Percentiles rank a stretch among this genome's conserved stretches.
These are phyloP conservation scores for Chauna torquata DNA, from an alignment of 2,113 vertebrate genomes.

Conservation along the genomic window DNA sequence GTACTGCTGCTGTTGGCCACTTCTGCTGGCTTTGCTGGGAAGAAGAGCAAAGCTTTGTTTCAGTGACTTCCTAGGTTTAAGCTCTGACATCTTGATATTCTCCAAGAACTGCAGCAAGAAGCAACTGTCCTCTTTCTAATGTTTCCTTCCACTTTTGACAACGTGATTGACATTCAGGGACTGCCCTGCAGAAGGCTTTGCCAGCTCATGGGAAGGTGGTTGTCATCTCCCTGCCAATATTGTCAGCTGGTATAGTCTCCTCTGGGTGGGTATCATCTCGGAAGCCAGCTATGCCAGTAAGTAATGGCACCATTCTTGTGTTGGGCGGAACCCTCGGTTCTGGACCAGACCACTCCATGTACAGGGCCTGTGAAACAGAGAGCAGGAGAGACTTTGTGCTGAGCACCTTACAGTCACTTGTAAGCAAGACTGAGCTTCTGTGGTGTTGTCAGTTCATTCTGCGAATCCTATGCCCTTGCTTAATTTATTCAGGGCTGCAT, in stretches of 20 bases:
- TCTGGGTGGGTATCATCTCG: background rate
- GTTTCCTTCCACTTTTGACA: background rate
- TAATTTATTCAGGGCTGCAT: background rate
- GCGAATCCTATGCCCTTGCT: background rate
- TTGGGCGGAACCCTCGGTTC: background rate
- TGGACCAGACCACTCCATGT: rapidly evolving
- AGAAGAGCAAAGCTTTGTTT: background rate
- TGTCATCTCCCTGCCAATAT: rapidly evolving
- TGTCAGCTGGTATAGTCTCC: background rate
- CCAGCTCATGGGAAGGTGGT: rapidly evolving
- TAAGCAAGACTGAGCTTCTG: background rate
- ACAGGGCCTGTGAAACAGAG: background rate
- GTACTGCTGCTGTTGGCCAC: background rate
- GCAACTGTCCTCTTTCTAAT: background rate
- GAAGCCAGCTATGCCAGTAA: background rate
- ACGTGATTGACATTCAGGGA: rapidly evolving
- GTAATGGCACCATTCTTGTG: rapidly evolving
- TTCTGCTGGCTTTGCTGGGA: background rate
- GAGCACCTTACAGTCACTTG: no score
- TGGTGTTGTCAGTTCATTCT: background rate
- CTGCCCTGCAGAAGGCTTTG: background rate
- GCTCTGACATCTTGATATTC: background rate
- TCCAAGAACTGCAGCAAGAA: background rate
- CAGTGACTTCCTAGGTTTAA: background rate
- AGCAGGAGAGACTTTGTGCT: background rate